Conservation (phyloP, 2,888 invertebrate species). For the Leucoptera coffeella region DNA sequence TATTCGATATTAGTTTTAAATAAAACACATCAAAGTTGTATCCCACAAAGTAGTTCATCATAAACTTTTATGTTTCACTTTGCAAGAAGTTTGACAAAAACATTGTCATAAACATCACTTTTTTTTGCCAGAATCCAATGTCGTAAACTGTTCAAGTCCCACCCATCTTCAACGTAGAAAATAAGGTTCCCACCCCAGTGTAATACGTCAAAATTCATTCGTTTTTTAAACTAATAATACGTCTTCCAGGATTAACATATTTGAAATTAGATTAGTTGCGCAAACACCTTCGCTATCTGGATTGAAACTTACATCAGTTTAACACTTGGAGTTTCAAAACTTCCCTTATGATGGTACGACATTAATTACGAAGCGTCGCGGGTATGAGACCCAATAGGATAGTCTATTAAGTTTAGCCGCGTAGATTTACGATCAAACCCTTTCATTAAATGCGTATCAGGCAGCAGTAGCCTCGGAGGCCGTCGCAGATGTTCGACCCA, state of each 20-base stretch:
- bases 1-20: too few species aligned
- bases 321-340: slow-evolving; percentile 39
- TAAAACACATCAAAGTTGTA: too few species aligned
- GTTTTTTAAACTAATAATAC: too few species aligned
- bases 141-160: too few species aligned
- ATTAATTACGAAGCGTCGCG: slow-evolving; percentile 40
- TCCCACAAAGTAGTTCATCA: too few species aligned
- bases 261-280: slow-evolving; percentile 29
- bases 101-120: too few species aligned
- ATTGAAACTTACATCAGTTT: slow-evolving; percentile 39
- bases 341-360: slow-evolving; percentile 39
- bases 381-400: slow-evolving; percentile 32
- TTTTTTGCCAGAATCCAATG: too few species aligned
- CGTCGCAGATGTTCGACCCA: slow-evolving; percentile 14
- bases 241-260: slow-evolving; percentile 32
- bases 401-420: slow-evolving; percentile 41
- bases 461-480: slow-evolving; percentile 35
- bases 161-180: too few species aligned
- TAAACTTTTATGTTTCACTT: too few species aligned
- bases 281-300: slow-evolving; percentile 30
- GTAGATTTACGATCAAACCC: slow-evolving; percentile 51
- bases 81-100: too few species aligned
- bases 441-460: slow-evolving; percentile 51
- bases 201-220: too few species aligned
- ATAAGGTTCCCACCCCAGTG: too few species aligned